Evolutionary conservation across 2,888 invertebrate species (phyloP), one percentile per base, ranked within the genome.

Genomic region (Vesta saturnalis): DNA sequence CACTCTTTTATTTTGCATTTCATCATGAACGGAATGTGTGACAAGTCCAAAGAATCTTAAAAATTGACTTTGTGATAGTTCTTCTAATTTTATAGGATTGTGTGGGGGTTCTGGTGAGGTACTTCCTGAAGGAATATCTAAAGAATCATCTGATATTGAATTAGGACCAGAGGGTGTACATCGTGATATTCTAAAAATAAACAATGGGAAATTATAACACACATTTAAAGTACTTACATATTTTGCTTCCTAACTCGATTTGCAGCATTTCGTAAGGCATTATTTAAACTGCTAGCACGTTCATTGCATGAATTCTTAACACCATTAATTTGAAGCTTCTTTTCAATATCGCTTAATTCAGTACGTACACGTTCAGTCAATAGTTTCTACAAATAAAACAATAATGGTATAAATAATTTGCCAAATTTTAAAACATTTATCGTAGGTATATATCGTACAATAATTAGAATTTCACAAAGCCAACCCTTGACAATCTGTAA

Each of bases 1-100:
- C 8, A 85, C 85, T 60, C 86, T 80, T 70, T 83, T 85, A 69
- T 86, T 87, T 74, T 87, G 86, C 77, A 87, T 81, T 75, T 87
- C 87, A 43, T 82, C 81, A 70, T 81, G 85, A 14, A 82, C 82
- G 39, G 83, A 83, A 35, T 83, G 85, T 5, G 87, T 87, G 56
- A 85, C 85, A 57, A 88, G 79, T 19, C 84, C 84, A 61, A 87
- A 84, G 65, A 81, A 81, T 19, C 75, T 81, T 35, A 87, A 77
- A 70, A 86, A 87, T 58, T 82, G 82, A 4, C 81, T 60, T 75
- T 87, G 85, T 14, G 77, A 74, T 16, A 83, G 62, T 67, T 83
- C 82, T 52, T 83, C 81, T 4, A 83, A 82, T 54, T 77, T 74
- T n/a, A 79, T 70, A 0, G 83, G 82, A 60, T 77, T 73, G 59